These are phyloP conservation scores for Galbula dea DNA, from an alignment of 2,113 vertebrate species.

Conservation along the genomic window DNA sequence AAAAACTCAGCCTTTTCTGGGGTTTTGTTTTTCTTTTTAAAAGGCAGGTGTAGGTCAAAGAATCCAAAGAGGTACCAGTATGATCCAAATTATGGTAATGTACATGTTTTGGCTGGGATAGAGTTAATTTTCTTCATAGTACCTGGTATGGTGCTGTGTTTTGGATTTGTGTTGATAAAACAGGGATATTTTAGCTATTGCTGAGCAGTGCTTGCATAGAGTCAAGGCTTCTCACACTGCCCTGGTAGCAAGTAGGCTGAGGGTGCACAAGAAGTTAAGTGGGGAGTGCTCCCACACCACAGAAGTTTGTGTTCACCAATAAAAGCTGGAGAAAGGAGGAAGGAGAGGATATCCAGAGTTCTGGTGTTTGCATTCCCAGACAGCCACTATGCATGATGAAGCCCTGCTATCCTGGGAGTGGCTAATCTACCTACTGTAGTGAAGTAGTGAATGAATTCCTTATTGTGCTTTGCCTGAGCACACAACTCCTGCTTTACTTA, in stretches of 20 bases:
- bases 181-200: neutral
- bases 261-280: neutral
- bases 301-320: neutral
- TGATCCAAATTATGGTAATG: neutral
- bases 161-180: neutral
- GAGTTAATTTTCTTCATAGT: neutral
- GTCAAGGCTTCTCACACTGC: neutral
- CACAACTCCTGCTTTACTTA: neutral
- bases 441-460: neutral
- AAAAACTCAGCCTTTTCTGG: neutral
- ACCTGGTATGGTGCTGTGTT: neutral
- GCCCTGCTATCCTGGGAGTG: neutral
- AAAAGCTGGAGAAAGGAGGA: neutral
- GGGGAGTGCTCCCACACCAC: neutral
- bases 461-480: neutral
- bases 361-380: neutral
- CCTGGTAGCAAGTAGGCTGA: rapidly evolving
- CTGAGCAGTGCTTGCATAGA: neutral
- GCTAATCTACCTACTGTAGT: neutral
- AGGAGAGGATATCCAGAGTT: neutral
- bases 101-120: neutral
- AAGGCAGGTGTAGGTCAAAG: neutral
- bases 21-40: neutral
- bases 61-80: neutral
- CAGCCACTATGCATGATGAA: neutral